Base-by-base conservation (phyloP, 2,797 vertebrate genomes). In the Pipistrellus nathusii region DNA sequence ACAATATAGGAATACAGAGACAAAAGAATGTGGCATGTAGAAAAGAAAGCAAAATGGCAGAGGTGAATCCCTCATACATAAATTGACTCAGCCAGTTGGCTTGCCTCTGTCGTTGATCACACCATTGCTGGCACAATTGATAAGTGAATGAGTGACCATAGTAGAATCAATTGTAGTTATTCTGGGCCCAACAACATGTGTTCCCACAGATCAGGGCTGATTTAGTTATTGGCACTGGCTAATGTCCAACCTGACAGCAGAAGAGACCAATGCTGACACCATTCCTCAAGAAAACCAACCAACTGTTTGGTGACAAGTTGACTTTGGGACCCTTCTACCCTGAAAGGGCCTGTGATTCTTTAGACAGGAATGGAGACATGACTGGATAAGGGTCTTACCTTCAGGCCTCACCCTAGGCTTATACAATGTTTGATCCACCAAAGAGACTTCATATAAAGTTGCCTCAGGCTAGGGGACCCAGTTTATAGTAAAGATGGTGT, bases 11-110 rank as follows among this genome's bases (percentile, higher is more conserved):
- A 85, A 59, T 12, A 44, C 15, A 68, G 55, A 25, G 41, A 59
- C 3, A 78, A 85, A 90, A 71, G 72, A 13, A 64, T n/a, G 57
- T 53, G n/a, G 46, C 41, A 80, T 53, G 44, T 14, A 20, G 62
- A 62, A 48, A 71, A 94, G 51, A 51, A 76, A 75, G n/a, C 68
- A 85, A 94, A 90, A 80, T 38, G 51, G 35, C 46, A 71, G 62
- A 38, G 68, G 25, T 73, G 73, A 95, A 78, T 59, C 48, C 48
- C 25, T 81, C 69, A 59, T 5, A 23, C 30, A 73, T 85, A 66
- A 88, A 77, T 72, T 73, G 75, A 91, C 55, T 82, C 81, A 78
- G 48, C 48, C 72, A 44, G 53, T n/a, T 72, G 90, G 68, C 41
- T 91, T 59, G 57, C 13, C 62, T 91, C 48, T 53, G 53, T 85